Conservation (phyloP, 1,140 invertebrate species). For the Euwallacea fornicatus region DNA sequence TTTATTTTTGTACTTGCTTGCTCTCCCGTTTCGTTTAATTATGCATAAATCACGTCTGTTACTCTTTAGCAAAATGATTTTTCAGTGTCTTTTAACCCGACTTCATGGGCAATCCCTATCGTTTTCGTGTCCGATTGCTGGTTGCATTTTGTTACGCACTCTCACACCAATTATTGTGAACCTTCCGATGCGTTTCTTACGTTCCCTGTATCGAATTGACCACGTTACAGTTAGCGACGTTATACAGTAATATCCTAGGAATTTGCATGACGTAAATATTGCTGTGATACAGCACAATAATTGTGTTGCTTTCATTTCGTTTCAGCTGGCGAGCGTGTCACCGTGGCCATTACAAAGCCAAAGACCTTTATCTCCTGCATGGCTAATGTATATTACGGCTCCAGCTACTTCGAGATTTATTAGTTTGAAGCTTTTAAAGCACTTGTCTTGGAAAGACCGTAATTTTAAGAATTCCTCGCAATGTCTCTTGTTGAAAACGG, state of each 20-base stretch:
- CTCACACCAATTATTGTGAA: neutral
- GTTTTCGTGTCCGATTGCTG: too few relatives aligned
- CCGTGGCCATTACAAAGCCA: conserved; percentile 31
- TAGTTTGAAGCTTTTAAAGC: conserved; percentile 13
- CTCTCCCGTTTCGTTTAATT: too few relatives aligned
- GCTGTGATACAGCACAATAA: conserved; percentile 20
- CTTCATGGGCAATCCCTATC: too few relatives aligned
- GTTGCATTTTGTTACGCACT: too few relatives aligned
- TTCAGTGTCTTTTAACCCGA: too few relatives aligned
- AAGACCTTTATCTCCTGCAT: conserved; percentile 36
- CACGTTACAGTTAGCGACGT: conserved; percentile 21
- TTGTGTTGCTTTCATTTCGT: conserved; percentile 32
- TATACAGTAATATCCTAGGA: conserved; percentile 19
- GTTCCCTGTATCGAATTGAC: conserved; percentile 2
- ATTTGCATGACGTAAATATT: conserved; percentile 33
- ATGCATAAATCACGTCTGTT: too few relatives aligned
- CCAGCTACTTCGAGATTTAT: conserved; percentile 26
- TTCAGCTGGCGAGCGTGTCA: conserved; percentile 25
- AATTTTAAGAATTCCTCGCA: too few relatives aligned
- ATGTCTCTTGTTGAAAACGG: too few relatives aligned
- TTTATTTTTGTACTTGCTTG: too few relatives aligned
- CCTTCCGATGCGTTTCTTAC: conserved; percentile 10
- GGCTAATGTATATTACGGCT: conserved; percentile 25
- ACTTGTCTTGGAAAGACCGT: neutral
- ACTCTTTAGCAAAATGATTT: too few relatives aligned